Evolutionary conservation across 2,797 vertebrate genomes (phyloP).

Genomic region (Morus bassanus): DNA sequence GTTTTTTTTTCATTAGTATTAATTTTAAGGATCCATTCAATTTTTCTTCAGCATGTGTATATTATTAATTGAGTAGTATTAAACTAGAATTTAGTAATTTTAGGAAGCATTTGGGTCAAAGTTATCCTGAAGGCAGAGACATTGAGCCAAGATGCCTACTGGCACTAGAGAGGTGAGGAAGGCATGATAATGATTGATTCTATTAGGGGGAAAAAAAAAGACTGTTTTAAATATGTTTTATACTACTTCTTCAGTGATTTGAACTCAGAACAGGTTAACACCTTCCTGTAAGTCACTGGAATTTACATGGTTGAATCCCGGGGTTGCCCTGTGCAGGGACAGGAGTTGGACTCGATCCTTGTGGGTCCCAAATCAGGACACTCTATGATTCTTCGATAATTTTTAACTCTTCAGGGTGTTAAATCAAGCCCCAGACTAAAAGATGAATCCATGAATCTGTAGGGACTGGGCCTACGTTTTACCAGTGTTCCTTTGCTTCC

Average conservation of each 20-base stretch:
- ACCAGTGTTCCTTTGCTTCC: not conserved
- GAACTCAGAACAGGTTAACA: not conserved
- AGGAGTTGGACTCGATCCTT: too few relatives aligned
- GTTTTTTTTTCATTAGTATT: not conserved
- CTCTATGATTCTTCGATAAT: too few relatives aligned
- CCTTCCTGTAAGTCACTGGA: not conserved
- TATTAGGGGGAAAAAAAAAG: not conserved
- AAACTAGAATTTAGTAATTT: not conserved
- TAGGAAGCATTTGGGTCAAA: not conserved
- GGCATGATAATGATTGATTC: not conserved
- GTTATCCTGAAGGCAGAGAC: not conserved
- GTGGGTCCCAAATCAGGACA: too few relatives aligned
- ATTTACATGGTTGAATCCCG: too few relatives aligned
- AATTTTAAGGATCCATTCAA: not conserved
- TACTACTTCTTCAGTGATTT: not conserved
- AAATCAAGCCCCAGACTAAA: not conserved
- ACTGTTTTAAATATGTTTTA: not conserved
- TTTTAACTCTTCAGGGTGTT: not conserved
- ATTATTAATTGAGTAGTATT: not conserved
- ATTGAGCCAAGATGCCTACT: not conserved
- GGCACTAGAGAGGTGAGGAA: not conserved
- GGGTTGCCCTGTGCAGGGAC: too few relatives aligned
- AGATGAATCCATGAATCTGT: not conserved
- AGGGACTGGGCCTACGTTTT: not conserved
- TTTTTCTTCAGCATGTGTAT: not conserved